Percentiles rank a stretch among this genome's conserved stretches.
Evolutionary conservation across 2,797 vertebrate genomes (phyloP).

Genomic region (Onychomys torridus): DNA sequence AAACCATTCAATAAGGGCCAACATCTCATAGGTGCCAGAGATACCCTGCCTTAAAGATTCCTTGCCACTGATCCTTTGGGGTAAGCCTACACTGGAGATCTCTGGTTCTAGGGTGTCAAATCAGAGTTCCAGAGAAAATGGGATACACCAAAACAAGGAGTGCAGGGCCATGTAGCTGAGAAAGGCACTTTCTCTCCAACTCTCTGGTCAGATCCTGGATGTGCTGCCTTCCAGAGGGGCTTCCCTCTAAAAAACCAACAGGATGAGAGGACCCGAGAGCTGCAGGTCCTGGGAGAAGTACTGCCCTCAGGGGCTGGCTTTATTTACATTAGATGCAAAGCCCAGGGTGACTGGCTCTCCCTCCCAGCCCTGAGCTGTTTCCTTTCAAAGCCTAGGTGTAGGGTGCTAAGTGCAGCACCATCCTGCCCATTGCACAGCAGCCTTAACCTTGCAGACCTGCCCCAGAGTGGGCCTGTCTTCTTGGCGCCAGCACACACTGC

Average conservation of each 20-base stretch:
- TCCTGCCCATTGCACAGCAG: background rate
- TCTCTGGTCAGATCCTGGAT: background rate
- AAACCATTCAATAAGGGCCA: background rate
- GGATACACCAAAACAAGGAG: background rate
- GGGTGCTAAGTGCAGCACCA: rapidly evolving
- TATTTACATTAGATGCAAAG: background rate
- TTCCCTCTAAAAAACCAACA: background rate
- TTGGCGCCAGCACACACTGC: rapidly evolving
- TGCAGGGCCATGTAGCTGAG: no score
- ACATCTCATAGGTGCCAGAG: background rate
- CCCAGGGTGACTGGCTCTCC: background rate
- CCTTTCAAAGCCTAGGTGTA: rapidly evolving
- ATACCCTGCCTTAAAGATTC: background rate
- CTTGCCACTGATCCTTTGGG: background rate
- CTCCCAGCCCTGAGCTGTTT: background rate
- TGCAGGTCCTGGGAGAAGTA: background rate
- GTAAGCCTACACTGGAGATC: no score
- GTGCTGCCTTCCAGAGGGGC: background rate
- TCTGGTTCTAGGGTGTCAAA: background rate
- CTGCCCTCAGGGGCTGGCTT: background rate
- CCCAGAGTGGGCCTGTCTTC: background rate
- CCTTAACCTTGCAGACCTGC: background rate
- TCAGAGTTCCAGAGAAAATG: background rate
- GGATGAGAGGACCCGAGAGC: background rate
- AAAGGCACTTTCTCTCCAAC: background rate